Evolutionary conservation across 2,888 invertebrate genomes (phyloP), one percentile per base, ranked within the genome.

Genomic region (Agrochola lychnidis): DNA sequence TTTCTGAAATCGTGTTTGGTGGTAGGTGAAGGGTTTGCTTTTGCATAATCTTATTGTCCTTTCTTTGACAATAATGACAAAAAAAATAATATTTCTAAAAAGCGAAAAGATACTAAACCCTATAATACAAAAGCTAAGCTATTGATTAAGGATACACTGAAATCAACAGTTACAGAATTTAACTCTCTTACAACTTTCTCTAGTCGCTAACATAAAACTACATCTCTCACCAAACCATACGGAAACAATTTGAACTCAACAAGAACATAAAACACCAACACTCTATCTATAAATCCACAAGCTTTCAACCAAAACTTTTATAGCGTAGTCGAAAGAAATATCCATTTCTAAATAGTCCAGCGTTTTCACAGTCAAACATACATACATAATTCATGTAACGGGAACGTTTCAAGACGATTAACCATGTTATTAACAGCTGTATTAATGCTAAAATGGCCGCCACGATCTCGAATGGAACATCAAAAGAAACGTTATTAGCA

Each of bases 341-440:
- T 80, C 36, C 63, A 80, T 75, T 79, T 79, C 69, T 76, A 70
- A 87, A 87, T 71, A 85, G 77, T 76, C 62, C 73, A 82, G 59
- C 67, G 40, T 79, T 84, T 88, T 85, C 73, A 79, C 77, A 88
- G 88, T 70, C 61, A 78, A 70, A 69, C 59, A 69, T 19, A 87
- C 76, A 78, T 85, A 82, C 87, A 88, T 87, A 82, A 88, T 85
- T 87, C 80, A 87, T 88, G 77, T 85, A 78, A 77, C 71, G 56
- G 69, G 68, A 77, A 59, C 69, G 74, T 89, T 87, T 87, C 81
- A 62, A 71, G 80, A 59, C 79, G 79, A 87, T 87, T 85, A 87
- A 88, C 73, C 82, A 59, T 72, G 78, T 72, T 88, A 88, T 80
- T 87, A 87, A 87, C 85, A 87, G 80, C 75, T 70, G 70, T 78